Evolutionary conservation across 1,140 invertebrate genomes (phyloP).

Genomic region (Saccostrea glomerata): DNA sequence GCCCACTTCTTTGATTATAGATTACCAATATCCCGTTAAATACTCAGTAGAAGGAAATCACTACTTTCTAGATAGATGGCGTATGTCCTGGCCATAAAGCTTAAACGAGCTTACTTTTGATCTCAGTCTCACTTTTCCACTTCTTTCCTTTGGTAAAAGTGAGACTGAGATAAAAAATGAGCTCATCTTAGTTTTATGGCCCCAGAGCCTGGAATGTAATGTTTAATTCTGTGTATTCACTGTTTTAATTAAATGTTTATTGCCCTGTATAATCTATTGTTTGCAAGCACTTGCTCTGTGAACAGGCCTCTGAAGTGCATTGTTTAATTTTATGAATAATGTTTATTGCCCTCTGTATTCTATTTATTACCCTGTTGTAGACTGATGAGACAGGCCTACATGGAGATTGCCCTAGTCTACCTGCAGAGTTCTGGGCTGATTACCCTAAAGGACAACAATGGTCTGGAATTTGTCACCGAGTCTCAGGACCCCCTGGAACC

Average conservation of each 20-base stretch:
- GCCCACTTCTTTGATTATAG: neutral
- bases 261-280: slow-evolving; percentile 77
- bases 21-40: neutral
- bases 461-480: slow-evolving; percentile 52
- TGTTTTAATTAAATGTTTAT: too few species aligned
- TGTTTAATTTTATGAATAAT: neutral
- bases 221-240: too few species aligned
- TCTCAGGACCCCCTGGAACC: slow-evolving; percentile 7
- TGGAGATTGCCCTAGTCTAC: slow-evolving; percentile 76
- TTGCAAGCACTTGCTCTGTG: slow-evolving; percentile 66
- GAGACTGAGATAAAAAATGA: too few species aligned
- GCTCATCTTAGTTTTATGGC: too few species aligned
- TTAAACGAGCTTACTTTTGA: too few species aligned
- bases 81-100: too few species aligned
- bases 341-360: neutral
- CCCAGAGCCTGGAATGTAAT: too few species aligned
- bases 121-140: too few species aligned
- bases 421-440: slow-evolving; percentile 70
- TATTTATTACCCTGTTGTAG: slow-evolving; percentile 57
- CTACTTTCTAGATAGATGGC: slow-evolving; percentile 54
- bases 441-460: slow-evolving; percentile 58
- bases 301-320: neutral
- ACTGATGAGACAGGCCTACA: slow-evolving; percentile 76
- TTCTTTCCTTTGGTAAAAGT: too few species aligned
- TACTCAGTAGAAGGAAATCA: slow-evolving; percentile 70